A percentile compares a stretch with the other conserved stretches of the same genome.
Conservation (phyloP, 1,140 invertebrate species). For the Bombus soroeensis region DNA sequence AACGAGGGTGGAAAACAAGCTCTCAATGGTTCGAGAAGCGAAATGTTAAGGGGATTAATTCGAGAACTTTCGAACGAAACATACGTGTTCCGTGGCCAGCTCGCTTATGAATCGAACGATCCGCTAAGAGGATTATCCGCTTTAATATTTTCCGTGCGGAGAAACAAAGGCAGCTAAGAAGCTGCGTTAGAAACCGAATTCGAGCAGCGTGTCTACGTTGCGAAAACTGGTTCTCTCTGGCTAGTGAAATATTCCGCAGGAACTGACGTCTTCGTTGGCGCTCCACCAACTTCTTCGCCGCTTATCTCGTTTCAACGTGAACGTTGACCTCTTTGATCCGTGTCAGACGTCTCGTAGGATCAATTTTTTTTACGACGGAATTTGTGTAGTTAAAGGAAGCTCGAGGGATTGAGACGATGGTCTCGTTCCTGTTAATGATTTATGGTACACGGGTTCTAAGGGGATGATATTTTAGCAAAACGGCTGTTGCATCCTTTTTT, state of each 20-base stretch:
- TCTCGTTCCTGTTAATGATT: neutral
- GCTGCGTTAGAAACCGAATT: conserved; percentile 10
- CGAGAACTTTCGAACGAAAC: conserved; percentile 10
- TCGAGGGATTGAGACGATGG: neutral
- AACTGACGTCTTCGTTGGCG: neutral
- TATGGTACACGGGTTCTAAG: neutral
- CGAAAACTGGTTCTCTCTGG: neutral
- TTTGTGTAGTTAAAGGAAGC: neutral
- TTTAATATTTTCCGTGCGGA: conserved; percentile 29
- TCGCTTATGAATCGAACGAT: conserved; percentile 27
- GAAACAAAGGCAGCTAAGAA: conserved; percentile 31
- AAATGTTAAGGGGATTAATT: conserved; percentile 22
- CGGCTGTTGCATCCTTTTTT: neutral
- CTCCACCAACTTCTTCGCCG: neutral
- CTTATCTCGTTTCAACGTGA: neutral
- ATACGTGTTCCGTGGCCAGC: neutral
- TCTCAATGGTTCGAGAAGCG: neutral
- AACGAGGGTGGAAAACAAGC: neutral
- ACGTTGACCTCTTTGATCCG: neutral
- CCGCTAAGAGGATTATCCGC: conserved; percentile 55
- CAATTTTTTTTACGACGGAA: neutral
- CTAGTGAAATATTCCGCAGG: conserved; percentile 35
- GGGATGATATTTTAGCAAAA: neutral
- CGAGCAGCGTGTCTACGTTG: neutral
- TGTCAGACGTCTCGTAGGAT: neutral